phyloP scores from a whole-genome alignment of 2,797 vertebrate species.

The Chelon labrosus region DNA sequence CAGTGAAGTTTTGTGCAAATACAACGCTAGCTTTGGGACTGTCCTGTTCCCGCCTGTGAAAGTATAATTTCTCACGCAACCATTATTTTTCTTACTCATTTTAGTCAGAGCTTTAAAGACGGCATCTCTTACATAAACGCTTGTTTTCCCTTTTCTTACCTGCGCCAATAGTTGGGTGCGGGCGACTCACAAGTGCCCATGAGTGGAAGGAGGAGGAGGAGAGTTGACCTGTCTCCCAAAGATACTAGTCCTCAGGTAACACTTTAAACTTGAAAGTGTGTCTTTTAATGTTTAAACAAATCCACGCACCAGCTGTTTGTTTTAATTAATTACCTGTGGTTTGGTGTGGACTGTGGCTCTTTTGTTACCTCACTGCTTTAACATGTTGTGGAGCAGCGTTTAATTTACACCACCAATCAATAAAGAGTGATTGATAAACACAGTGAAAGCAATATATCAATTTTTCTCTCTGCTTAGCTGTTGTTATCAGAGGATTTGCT shows the following conservation, averaged over 20 bases:
- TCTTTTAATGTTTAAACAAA: not conserved
- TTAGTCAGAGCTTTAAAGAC: not conserved
- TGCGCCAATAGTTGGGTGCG: conserved; percentile 60
- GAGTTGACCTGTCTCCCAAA: conserved; percentile 46
- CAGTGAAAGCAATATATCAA: not conserved
- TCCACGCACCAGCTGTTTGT: not conserved
- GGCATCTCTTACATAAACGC: not conserved
- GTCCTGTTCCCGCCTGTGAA: no score
- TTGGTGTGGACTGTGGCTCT: no score
- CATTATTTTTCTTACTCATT: not conserved
- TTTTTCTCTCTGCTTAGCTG: not conserved
- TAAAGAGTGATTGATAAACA: not conserved
- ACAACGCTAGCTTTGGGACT: not conserved
- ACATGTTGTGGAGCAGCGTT: not conserved
- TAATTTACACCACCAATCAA: not conserved
- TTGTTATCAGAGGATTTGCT: not conserved
- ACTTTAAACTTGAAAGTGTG: not conserved
- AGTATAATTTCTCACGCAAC: not conserved
- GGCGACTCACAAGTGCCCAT: conserved; percentile 59
- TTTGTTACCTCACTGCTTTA: no score
- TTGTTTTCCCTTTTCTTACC: conserved; percentile 26
- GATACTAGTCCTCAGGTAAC: conserved; percentile 77
- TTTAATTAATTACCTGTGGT: not conserved
- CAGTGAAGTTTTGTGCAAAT: no score
- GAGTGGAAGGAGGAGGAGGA: conserved; percentile 70